phyloP scores from a whole-genome alignment of 1,140 invertebrate species.

The Zaprionus camerounensis region DNA sequence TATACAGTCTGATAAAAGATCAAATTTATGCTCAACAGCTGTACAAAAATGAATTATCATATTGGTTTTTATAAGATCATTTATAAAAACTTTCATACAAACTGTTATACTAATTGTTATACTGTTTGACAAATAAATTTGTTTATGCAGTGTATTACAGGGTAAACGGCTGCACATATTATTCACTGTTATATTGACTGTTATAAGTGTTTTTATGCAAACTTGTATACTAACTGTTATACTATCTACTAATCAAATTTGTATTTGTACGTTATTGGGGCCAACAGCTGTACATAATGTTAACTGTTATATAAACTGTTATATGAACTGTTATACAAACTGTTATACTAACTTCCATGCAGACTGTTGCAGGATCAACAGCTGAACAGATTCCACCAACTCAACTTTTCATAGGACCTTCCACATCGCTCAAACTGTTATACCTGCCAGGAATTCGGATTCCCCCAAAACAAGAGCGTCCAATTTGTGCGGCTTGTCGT shows the following conservation, averaged over 20 bases:
- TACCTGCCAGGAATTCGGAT: slow-evolving; percentile 10
- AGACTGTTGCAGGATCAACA: not conserved
- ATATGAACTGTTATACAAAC: not conserved
- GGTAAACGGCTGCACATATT: too few relatives aligned
- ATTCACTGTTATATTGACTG: not conserved
- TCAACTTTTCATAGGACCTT: not conserved
- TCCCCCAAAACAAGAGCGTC: slow-evolving; percentile 57
- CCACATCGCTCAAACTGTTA: not conserved
- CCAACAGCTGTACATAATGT: not conserved
- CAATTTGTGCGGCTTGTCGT: slow-evolving; percentile 82
- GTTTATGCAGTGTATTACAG: too few relatives aligned
- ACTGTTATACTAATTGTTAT: too few relatives aligned
- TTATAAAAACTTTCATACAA: too few relatives aligned
- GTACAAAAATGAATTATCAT: too few relatives aligned
- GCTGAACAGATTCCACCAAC: not conserved
- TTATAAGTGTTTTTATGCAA: not conserved
- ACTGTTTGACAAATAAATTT: too few relatives aligned
- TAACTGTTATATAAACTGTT: not conserved
- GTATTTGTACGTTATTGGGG: too few relatives aligned
- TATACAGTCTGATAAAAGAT: not conserved
- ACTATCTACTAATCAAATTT: not conserved
- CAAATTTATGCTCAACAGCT: too few relatives aligned
- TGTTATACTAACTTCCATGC: not conserved
- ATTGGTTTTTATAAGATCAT: too few relatives aligned
- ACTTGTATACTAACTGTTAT: slow-evolving; percentile 3